Base-by-base conservation (phyloP, 1,140 invertebrate species). In the Sycophaga agraensis region DNA sequence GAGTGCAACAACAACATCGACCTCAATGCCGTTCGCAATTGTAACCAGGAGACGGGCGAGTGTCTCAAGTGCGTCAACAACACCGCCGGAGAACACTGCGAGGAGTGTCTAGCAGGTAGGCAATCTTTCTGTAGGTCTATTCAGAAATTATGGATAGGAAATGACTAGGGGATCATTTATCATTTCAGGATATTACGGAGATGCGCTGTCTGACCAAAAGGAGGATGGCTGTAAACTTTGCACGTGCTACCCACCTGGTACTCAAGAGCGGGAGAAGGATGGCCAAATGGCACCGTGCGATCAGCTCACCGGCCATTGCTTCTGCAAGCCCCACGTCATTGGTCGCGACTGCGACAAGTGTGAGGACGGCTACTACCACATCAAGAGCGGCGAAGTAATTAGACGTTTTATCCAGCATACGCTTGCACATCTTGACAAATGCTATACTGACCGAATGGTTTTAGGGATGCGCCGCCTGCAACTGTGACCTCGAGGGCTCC, bases 31-130 rank as follows among this genome's bases (percentile, higher is more conserved):
- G 92, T 98, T 19, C 91, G 93, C 42, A 97, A 96, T 76, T 97
- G 95, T 72, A 92, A 97, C 73, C 84, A 93, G 35, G 91, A 90
- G 11, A 95, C 91, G 21, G 97, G 97, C 39, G 91, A 96, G 74
- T 99, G 97, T 84, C 77, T 96, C 0, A 98, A 97, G 73, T 99
- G 97, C 77, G 96, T 98, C 59, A 93, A 98, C 75, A 97, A 97
- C 70, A 98, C 97, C 2, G 94, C 88, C 24, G 97, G 97, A 2
- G 75, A 83, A 9, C 85, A 88, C 67, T 94, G 97, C 76, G 95
- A 98, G 64, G 88, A 89, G 70, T 99, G 97, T 82, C 79, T 96
- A 60, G 86, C 90, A 51, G 94, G 92, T 89, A 74, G n/a, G n/a
- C n/a, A n/a, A n/a, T n/a, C n/a, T n/a, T n/a, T n/a, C n/a, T n/a